Conservation (phyloP, 2,888 invertebrate genomes). For the Cataglyphis cursor region DNA sequence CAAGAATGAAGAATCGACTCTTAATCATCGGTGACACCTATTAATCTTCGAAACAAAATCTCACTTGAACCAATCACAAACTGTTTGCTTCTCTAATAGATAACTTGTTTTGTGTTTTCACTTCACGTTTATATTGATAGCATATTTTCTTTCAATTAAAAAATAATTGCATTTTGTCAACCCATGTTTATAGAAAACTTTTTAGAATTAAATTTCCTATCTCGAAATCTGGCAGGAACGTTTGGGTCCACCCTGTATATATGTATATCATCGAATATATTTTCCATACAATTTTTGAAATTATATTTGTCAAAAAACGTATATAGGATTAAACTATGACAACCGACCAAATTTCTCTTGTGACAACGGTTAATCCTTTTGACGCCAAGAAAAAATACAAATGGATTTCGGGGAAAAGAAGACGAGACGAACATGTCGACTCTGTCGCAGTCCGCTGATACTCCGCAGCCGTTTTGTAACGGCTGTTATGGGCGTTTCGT, state of each 20-base stretch:
- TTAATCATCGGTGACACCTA: constrained; percentile 43
- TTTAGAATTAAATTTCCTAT: too few species aligned
- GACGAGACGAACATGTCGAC: constrained; percentile 45
- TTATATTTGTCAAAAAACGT: neutral
- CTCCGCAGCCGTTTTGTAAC: constrained; percentile 38
- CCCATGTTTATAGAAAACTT: too few species aligned
- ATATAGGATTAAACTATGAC: neutral
- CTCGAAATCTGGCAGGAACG: too few species aligned
- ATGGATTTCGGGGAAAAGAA: constrained; percentile 66
- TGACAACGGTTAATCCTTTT: constrained; percentile 71
- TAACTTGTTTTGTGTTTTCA: neutral
- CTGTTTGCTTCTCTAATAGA: neutral
- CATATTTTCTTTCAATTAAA: neutral
- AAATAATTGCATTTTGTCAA: neutral
- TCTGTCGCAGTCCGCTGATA: constrained; percentile 47
- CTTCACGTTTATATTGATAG: neutral
- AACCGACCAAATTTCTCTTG: constrained; percentile 45
- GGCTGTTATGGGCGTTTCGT: constrained; percentile 61
- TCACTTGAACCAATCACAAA: neutral
- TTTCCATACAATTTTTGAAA: neutral
- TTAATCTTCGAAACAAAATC: constrained; percentile 41
- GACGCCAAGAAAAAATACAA: constrained; percentile 61
- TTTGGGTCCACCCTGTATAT: neutral
- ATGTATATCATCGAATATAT: neutral
- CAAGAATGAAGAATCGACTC: neutral